Evolutionary conservation across 2,113 vertebrate species (phyloP), one percentile per base, ranked within the genome.

Genomic region (Arenaria interpres): DNA sequence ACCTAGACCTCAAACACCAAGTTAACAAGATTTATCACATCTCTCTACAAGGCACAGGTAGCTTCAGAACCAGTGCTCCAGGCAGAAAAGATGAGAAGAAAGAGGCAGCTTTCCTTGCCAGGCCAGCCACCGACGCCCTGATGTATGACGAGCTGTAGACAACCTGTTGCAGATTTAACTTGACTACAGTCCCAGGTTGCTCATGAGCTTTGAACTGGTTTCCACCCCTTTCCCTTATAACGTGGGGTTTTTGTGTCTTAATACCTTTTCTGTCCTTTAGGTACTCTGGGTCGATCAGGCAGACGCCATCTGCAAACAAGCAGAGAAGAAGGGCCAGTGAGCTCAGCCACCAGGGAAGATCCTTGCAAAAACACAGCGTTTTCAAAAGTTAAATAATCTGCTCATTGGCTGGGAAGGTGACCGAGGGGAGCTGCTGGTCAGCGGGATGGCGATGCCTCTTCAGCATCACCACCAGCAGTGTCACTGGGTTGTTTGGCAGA

Each of bases 191-290:
- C 46, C 43, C 66, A 27, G 60, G 41, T 1, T 63, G 33, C 57
- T 43, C 33, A 32, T 24, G 66, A 43, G 39, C 48, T 76, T 13
- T 60, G 66, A 11, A 27, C 30, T 3, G 1, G 3, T 19, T 37
- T 72, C 72, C 63, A 67, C 10, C 37, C 72, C 75, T 51, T 37
- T 78, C 59, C 85, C 37, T 77, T 51, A 5, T 0, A 41, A 35
- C 2, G 0, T 5, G 24, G 25, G 23, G 24, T 4, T 2, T 69
- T 46, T 51, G 48, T 75, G 75, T 27, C 11, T 27, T 57, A 13
- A 62, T 98, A 99, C 99, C 98, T 98, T 99, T 99, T 93, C 95
- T 98, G 91, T 98, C 98, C 59, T 98, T 89, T 21, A 99, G 97
- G 75, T 98, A 98, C 68, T 99, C 97, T 0, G 98, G 98, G 82